A percentile compares a stretch with the other conserved stretches of the same genome.
phyloP scores from a whole-genome alignment of 2,888 invertebrate genomes.

The Eumacrocentrus americanus region DNA sequence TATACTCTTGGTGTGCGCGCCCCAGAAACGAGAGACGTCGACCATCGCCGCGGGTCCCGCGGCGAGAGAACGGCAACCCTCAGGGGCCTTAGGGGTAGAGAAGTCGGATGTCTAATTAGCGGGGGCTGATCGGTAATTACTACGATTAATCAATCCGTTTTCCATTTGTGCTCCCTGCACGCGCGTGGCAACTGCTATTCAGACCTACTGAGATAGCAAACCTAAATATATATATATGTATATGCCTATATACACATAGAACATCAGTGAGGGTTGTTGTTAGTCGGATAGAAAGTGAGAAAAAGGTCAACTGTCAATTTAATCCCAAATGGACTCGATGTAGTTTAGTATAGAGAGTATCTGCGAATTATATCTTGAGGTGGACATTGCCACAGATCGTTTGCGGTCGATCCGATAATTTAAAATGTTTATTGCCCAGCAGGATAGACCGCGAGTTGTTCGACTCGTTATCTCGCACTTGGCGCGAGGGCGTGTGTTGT shows the following conservation, averaged over 20 bases:
- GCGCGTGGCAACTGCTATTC: slow-evolving; percentile 8
- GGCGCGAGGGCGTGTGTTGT: slow-evolving; percentile 22
- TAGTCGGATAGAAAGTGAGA: slow-evolving; percentile 25
- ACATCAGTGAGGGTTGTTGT: slow-evolving; percentile 27
- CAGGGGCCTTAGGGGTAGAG: slow-evolving; percentile 50
- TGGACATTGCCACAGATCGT: neutral
- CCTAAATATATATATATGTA: neutral
- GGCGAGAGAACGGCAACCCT: slow-evolving; percentile 47
- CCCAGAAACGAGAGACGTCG: slow-evolving; percentile 30
- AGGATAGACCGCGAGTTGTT: slow-evolving; percentile 7
- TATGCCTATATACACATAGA: too few relatives aligned
- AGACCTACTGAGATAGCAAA: slow-evolving; percentile 21
- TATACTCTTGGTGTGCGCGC: slow-evolving; percentile 31
- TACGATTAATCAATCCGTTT: slow-evolving; percentile 66
- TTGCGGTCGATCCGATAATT: slow-evolving; percentile 25
- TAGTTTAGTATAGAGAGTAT: neutral
- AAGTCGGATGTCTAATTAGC: slow-evolving; percentile 62
- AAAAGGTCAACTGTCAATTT: slow-evolving; percentile 9
- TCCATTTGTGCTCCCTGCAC: slow-evolving; percentile 59
- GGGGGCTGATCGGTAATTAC: slow-evolving; percentile 66
- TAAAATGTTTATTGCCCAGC: slow-evolving; percentile 26
- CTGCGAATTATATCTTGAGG: neutral
- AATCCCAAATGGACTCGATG: neutral
- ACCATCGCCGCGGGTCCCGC: slow-evolving; percentile 40
- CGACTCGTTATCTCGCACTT: slow-evolving; percentile 30